phyloP scores from a whole-genome alignment of 2,113 vertebrate genomes.

The Neogobius melanostomus region DNA sequence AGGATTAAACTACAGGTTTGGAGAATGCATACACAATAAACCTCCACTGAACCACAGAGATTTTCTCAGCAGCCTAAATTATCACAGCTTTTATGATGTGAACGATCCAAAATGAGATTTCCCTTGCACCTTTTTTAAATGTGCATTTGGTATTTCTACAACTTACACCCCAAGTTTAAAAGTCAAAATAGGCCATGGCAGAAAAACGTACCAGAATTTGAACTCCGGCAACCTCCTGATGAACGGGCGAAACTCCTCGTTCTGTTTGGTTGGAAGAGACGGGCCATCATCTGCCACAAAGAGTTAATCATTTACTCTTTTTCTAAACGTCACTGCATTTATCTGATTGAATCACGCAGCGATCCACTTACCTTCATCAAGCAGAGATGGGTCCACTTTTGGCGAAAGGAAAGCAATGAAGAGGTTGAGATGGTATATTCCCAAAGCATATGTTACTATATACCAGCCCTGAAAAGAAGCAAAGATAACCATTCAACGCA shows the following conservation, averaged over 20 bases:
- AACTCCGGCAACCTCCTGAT: constrained; percentile 98
- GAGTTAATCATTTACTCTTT: not conserved
- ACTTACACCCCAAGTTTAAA: no score
- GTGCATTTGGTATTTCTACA: no score
- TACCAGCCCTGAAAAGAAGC: constrained; percentile 79
- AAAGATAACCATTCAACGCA: not conserved
- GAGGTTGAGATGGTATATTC: constrained; percentile 84
- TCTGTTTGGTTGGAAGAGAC: constrained; percentile 95
- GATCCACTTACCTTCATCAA: constrained; percentile 77
- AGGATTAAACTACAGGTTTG: no score
- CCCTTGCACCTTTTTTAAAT: not conserved
- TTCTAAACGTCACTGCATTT: no score
- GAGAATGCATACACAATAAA: no score
- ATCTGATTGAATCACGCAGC: no score
- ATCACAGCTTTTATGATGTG: no score
- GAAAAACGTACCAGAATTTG: constrained; percentile 94
- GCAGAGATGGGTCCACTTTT: constrained; percentile 83
- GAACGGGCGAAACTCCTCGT: constrained; percentile 98
- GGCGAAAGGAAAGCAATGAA: constrained; percentile 85
- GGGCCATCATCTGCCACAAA: constrained; percentile 88
- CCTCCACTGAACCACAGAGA: no score
- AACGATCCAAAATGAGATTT: no score
- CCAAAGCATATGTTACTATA: constrained; percentile 83
- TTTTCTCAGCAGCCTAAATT: no score
- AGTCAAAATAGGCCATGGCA: no score